Evolutionary conservation across 2,888 invertebrate species (phyloP), one percentile per base, ranked within the genome.

Genomic region (Lithophane semibrunnea): DNA sequence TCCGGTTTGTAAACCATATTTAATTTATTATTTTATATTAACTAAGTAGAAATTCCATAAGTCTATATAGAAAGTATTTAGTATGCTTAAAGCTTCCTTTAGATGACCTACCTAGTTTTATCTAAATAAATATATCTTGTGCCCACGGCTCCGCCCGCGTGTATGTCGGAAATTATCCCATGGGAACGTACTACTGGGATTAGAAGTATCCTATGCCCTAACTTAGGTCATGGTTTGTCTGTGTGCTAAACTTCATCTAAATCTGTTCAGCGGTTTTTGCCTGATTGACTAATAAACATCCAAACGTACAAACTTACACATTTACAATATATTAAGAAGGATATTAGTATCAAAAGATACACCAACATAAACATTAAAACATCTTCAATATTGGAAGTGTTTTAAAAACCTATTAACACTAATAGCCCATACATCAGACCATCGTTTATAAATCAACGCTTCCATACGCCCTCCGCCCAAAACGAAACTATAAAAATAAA

Each of bases 401-500:
- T 82, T 86, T 77, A 86, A 86, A 88, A 86, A 84, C n/a, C 86
- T 77, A 87, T 88, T 76, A 82, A 77, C 79, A 80, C 71, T 87
- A 82, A 83, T 68, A 82, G 66, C 44, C 58, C 63, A 80, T 83
- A 79, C 69, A 86, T 88, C 84, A 81, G 12, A 18, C 0, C 42
- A 79, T 80, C 73, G 73, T 88, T 85, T 79, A 88, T 87, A 88
- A 88, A 88, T 86, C 83, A 86, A 80, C 73, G 58, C 58, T 58
- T 29, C 49, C 67, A 76, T 63, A 66, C 80, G 66, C 54, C 52
- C 77, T 68, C 64, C 64, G 69, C 73, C 79, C 69, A 88, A 85
- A 75, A 77, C 72, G 73, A 79, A 66, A 60, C 88, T 78, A 87
- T 86, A 87, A 86, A 84, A 84, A 88, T 86, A 88, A 86, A 85